A percentile compares a stretch with the other conserved stretches of the same genome.
Conservation (phyloP, 2,797 vertebrate genomes). For the Craterocephalus amniculus region DNA sequence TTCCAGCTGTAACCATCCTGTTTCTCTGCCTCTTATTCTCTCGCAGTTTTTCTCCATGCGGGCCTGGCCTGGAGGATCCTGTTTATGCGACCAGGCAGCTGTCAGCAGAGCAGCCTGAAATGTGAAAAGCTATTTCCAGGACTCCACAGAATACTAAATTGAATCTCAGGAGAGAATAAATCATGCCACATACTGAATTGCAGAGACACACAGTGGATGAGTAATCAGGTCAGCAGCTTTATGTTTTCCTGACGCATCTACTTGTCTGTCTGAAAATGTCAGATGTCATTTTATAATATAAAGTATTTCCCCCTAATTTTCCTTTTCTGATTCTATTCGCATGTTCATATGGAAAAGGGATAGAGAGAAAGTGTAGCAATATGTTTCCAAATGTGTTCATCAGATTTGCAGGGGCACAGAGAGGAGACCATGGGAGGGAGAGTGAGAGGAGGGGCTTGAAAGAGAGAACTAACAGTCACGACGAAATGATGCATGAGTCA, state of each 20-base stretch:
- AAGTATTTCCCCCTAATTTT: slow-evolving; percentile 4
- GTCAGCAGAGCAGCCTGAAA: slow-evolving; percentile 61
- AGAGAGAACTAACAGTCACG: slow-evolving; percentile 46
- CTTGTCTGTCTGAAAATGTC: slow-evolving; percentile 13
- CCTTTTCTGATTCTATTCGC: background rate
- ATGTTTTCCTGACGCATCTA: slow-evolving; percentile 32
- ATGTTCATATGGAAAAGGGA: slow-evolving; percentile 19
- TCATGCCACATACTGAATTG: slow-evolving; percentile 35
- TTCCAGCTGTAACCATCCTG: slow-evolving; percentile 44
- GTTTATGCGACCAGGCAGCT: slow-evolving; percentile 56
- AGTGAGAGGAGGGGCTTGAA: slow-evolving; percentile 20
- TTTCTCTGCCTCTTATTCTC: slow-evolving; percentile 29
- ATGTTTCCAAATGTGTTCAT: slow-evolving; percentile 20
- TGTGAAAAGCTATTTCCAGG: slow-evolving; percentile 64
- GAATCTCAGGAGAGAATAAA: slow-evolving; percentile 45
- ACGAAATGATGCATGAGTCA: slow-evolving; percentile 67
- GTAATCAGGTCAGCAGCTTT: slow-evolving; percentile 63
- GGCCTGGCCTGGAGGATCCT: slow-evolving; percentile 45
- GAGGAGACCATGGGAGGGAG: slow-evolving; percentile 10
- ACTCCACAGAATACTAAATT: slow-evolving; percentile 55
- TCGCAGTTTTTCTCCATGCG: slow-evolving; percentile 22
- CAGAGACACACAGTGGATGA: slow-evolving; percentile 15
- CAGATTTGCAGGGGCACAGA: slow-evolving; percentile 2
- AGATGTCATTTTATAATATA: slow-evolving; percentile 7
- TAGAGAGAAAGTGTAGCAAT: slow-evolving; percentile 1